phyloP scores from a whole-genome alignment of 1,140 invertebrate species.

The Octopus bimaculoides region DNA sequence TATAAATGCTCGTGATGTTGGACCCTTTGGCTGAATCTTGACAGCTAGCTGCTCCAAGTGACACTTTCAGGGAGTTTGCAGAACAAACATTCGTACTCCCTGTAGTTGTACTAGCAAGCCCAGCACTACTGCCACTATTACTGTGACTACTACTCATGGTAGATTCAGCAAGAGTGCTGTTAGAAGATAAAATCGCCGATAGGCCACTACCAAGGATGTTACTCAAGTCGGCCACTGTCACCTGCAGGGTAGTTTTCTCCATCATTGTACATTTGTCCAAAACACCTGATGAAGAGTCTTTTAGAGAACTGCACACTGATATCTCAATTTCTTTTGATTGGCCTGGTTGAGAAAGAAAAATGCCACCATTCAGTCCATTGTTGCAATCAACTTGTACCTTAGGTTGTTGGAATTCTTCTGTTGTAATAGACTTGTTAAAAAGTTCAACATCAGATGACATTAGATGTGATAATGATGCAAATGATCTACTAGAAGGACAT shows the following conservation, averaged over 20 bases:
- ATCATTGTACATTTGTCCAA: neutral
- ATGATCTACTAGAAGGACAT: neutral
- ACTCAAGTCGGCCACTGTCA: neutral
- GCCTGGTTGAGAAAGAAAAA: conserved; percentile 7
- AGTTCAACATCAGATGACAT: conserved; percentile 4
- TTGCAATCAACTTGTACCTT: conserved; percentile 8
- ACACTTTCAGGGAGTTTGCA: conserved; percentile 13
- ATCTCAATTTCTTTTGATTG: conserved; percentile 9
- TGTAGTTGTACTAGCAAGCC: neutral
- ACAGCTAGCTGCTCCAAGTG: neutral
- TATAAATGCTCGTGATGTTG: conserved; percentile 39
- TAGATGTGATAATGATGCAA: neutral
- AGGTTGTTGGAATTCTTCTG: neutral
- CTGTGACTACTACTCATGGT: neutral
- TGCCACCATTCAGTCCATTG: conserved; percentile 5
- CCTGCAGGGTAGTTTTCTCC: conserved; percentile 4
- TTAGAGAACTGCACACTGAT: neutral
- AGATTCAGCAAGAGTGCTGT: neutral
- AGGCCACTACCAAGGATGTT: neutral
- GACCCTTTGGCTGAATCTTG: conserved; percentile 25
- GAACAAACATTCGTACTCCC: neutral
- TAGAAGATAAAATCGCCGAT: neutral
- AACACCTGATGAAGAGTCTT: neutral
- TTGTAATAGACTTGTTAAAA: neutral
- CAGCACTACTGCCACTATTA: neutral